A percentile compares a stretch with the other conserved stretches of the same genome.
Conservation (phyloP, 2,113 vertebrate species). For the Taurulus bubalis region DNA sequence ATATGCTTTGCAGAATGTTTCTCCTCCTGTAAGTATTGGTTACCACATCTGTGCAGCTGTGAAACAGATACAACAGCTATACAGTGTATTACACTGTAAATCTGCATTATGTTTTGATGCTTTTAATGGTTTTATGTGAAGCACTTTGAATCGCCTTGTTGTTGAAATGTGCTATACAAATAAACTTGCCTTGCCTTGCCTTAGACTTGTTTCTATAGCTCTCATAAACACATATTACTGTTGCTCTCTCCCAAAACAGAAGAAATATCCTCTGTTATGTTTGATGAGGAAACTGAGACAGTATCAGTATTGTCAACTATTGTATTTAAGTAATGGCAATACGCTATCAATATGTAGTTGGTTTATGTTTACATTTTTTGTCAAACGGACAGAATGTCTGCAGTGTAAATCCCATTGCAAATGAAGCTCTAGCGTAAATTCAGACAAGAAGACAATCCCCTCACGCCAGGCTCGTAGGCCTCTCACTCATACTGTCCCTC, state of each 20-base stretch:
- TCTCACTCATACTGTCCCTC: too few species aligned
- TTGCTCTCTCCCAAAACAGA: not conserved
- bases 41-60: not conserved
- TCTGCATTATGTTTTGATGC: too few species aligned
- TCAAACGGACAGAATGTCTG: not conserved
- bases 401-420: not conserved
- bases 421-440: too few species aligned
- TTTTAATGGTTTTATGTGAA: too few species aligned
- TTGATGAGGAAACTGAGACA: not conserved
- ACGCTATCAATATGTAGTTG: not conserved
- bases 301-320: not conserved
- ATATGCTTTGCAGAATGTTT: not conserved
- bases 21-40: not conserved
- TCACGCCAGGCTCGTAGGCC: too few species aligned
- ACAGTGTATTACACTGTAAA: not conserved
- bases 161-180: too few species aligned
- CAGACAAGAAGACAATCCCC: too few species aligned
- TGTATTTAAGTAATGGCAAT: not conserved
- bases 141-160: too few species aligned
- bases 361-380: not conserved
- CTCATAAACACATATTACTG: not conserved
- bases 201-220: conserved; percentile 14
- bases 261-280: not conserved
- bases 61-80: not conserved
- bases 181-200: too few species aligned